These are phyloP conservation scores for Drosophila leonis DNA, from an alignment of 2,888 invertebrate genomes.

Conservation along the genomic window DNA sequence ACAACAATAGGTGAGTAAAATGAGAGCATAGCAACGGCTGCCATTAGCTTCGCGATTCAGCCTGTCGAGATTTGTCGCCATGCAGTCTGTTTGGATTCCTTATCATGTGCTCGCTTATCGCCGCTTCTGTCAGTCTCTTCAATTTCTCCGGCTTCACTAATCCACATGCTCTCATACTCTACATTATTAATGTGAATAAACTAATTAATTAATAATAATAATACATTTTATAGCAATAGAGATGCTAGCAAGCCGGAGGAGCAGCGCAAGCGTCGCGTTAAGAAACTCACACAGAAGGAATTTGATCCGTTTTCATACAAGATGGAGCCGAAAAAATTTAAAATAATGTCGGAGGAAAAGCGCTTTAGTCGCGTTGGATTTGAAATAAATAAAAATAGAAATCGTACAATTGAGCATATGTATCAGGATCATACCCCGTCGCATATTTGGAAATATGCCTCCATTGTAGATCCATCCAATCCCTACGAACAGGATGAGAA, in stretches of 20 bases:
- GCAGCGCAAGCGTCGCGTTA: conserved; percentile 60
- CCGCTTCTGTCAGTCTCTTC: conserved; percentile 16
- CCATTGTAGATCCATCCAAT: conserved; percentile 82
- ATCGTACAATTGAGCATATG: conserved; percentile 59
- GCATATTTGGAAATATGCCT: conserved; percentile 76
- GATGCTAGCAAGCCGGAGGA: conserved; percentile 43
- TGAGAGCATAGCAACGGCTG: background rate
- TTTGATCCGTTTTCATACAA: conserved; percentile 75
- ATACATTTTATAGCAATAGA: conserved; percentile 17
- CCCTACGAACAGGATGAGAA: conserved; percentile 83
- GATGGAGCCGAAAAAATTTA: conserved; percentile 75
- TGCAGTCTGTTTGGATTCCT: conserved; percentile 23
- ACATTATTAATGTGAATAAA: background rate
- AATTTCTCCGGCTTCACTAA: conserved; percentile 6
- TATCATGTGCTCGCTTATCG: conserved; percentile 30
- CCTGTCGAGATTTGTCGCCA: conserved; percentile 30
- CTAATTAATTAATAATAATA: background rate
- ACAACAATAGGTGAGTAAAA: conserved; percentile 32
- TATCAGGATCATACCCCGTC: conserved; percentile 79
- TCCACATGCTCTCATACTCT: conserved; percentile 1
- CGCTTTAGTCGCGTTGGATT: conserved; percentile 58
- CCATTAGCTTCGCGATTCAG: conserved; percentile 4
- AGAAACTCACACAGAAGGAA: conserved; percentile 70
- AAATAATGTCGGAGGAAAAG: conserved; percentile 70
- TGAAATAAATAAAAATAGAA: conserved; percentile 34